Evolutionary conservation across 2,888 invertebrate species (phyloP), one percentile per base, ranked within the genome.

Genomic region (Monopis laevigella): DNA sequence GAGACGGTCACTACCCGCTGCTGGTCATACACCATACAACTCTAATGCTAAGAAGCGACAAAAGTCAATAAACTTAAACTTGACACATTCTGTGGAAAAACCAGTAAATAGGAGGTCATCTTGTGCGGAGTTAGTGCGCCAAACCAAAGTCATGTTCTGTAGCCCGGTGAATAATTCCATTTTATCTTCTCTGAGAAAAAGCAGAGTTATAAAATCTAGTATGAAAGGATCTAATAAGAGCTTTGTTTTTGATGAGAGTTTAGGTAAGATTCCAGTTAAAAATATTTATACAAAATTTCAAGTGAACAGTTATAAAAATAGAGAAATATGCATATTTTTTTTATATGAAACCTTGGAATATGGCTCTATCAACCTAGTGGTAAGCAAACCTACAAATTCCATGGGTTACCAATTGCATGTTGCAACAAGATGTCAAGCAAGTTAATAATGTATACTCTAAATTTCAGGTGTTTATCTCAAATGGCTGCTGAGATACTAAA

Each of bases 151-250:
- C 2, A 77, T 74, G 74, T 81, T 81, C 53, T 75, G 77, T 52
- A 78, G 77, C 44, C 77, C 80, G 0, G 58, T 66, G 1, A 63
- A 73, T 45, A 66, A 63, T 36, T 64, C 65, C 0, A 50, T 46
- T 0, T 48, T 58, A 0, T 53, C 54, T 1, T 54, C 53, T 2
- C 67, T 66, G 41, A 61, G 65, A 45, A 68, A 63, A 43, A 59
- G 53, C 29, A 75, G 70, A 45, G 53, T 80, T 11, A 75, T 82
- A 42, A 82, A 81, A 47, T 82, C 81, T 1, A 82, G 67, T 40
- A 52, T 82, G 46, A 82, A 82, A 44, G 80, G 80, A 2, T 80
- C 80, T 1, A 75, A 70, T 35, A 82, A 81, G 51, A 81, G 78
- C 50, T 80, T 81, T 18, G 51, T 78, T 8, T 68, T 71, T 56